phyloP scores from a whole-genome alignment of 2,888 invertebrate species.

The Phyllotreta striolata region DNA sequence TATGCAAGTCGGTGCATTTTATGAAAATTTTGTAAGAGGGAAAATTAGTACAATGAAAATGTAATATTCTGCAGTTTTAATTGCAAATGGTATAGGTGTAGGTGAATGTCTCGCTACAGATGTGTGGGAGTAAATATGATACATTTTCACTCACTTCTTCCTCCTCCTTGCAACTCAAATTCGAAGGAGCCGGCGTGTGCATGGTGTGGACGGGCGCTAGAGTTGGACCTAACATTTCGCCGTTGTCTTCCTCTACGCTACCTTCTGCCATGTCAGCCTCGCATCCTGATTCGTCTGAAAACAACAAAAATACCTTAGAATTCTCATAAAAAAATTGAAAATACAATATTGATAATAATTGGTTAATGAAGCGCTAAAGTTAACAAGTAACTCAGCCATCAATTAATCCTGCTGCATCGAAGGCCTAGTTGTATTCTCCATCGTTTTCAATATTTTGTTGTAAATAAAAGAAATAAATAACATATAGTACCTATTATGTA shows the following conservation, averaged over 20 bases:
- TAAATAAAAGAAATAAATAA: too few relatives aligned
- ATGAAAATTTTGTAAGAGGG: too few relatives aligned
- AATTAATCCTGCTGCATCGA: too few relatives aligned
- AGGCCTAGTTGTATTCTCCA: too few relatives aligned
- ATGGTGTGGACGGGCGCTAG: slow-evolving; percentile 63
- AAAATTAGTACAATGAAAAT: not conserved
- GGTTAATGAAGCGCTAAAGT: too few relatives aligned
- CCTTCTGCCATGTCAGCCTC: slow-evolving; percentile 87
- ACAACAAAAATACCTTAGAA: slow-evolving; percentile 21
- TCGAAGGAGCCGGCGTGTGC: slow-evolving; percentile 60
- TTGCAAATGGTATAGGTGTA: too few relatives aligned
- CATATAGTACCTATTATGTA: too few relatives aligned
- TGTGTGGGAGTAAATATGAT: not conserved
- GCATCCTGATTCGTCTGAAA: slow-evolving; percentile 83
- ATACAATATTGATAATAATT: not conserved
- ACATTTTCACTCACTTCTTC: slow-evolving; percentile 46
- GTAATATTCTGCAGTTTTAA: not conserved
- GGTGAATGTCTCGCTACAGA: too few relatives aligned
- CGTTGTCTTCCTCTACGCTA: slow-evolving; percentile 71
- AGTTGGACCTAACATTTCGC: slow-evolving; percentile 66
- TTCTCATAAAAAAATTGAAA: not conserved
- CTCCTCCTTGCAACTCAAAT: slow-evolving; percentile 59
- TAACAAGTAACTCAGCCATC: too few relatives aligned
- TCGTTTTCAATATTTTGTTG: too few relatives aligned
- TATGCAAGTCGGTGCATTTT: too few relatives aligned